A percentile compares a stretch with the other conserved stretches of the same genome.
Conservation (phyloP, 2,888 invertebrate genomes). For the Caenorhabditis virilis region DNA sequence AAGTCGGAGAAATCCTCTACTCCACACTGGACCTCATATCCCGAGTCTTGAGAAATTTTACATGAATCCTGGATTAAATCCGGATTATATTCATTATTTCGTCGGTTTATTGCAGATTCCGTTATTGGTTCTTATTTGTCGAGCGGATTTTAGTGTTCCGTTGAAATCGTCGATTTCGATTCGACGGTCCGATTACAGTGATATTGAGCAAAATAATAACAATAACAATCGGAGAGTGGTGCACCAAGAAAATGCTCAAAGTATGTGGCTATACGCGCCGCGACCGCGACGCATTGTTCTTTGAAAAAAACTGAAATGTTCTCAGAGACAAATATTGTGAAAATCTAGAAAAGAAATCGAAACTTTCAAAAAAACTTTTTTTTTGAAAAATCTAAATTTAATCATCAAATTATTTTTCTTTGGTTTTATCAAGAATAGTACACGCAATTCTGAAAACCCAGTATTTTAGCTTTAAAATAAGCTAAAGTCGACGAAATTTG, state of each 20-base stretch:
- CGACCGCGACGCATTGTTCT: neutral
- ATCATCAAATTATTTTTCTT: neutral
- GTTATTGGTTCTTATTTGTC: conserved; percentile 5
- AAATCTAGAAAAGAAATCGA: neutral
- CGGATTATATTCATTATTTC: conserved; percentile 27
- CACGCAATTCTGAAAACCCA: neutral
- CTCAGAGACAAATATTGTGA: neutral
- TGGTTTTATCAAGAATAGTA: neutral
- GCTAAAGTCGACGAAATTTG: no score
- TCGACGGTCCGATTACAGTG: conserved; percentile 26
- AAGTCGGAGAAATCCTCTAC: conserved; percentile 11
- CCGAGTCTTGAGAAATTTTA: conserved; percentile 35
- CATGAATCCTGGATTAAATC: conserved; percentile 18
- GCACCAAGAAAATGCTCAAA: conserved; percentile 19
- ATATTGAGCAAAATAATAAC: no score
- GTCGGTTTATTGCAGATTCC: conserved; percentile 22
- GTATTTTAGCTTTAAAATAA: no score
- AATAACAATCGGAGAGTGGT: no score
- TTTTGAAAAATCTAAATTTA: no score
- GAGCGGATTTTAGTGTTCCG: conserved; percentile 16
- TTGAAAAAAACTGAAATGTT: neutral
- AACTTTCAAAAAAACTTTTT: neutral
- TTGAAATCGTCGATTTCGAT: conserved; percentile 33
- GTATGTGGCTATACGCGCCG: conserved; percentile 3
- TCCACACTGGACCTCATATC: conserved; percentile 20